Evolutionary conservation across 2,113 vertebrate species (phyloP).

Genomic region (Myxocyprinus asiaticus): DNA sequence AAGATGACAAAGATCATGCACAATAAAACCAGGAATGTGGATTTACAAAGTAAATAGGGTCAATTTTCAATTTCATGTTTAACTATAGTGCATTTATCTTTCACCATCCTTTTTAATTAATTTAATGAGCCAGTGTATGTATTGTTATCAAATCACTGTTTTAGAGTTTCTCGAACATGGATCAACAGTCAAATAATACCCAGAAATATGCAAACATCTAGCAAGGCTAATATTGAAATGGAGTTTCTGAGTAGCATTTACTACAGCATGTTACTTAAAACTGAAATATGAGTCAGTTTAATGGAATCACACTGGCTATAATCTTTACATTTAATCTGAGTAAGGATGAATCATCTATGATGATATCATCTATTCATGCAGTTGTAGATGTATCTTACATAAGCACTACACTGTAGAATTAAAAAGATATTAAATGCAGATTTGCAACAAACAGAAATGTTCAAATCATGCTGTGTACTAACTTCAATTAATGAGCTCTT

Average conservation of each 20-base stretch:
- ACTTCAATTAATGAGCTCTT: too few relatives aligned
- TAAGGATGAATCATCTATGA: slow-evolving; percentile 24
- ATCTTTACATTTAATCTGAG: slow-evolving; percentile 12
- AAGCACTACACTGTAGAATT: background rate
- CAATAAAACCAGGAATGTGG: too few relatives aligned
- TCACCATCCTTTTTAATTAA: slow-evolving; percentile 6
- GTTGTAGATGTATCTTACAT: background rate
- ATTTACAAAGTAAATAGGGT: too few relatives aligned
- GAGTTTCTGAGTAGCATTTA: background rate
- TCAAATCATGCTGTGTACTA: too few relatives aligned
- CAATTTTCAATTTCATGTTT: background rate
- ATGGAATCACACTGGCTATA: background rate
- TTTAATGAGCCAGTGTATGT: slow-evolving; percentile 12
- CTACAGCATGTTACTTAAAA: slow-evolving; percentile 5
- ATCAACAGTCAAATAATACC: slow-evolving; percentile 16
- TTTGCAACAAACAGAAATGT: too few relatives aligned
- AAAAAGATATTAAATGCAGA: too few relatives aligned
- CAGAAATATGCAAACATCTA: slow-evolving; percentile 14
- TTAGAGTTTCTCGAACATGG: background rate
- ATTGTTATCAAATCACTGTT: slow-evolving; percentile 40
- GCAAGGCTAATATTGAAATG: slow-evolving; percentile 3
- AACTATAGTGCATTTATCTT: slow-evolving; percentile 40
- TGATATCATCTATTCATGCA: background rate
- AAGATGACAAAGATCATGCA: too few relatives aligned
- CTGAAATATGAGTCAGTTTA: slow-evolving; percentile 28